phyloP scores from a whole-genome alignment of 2,888 invertebrate genomes.

The Nymphalis c-album region DNA sequence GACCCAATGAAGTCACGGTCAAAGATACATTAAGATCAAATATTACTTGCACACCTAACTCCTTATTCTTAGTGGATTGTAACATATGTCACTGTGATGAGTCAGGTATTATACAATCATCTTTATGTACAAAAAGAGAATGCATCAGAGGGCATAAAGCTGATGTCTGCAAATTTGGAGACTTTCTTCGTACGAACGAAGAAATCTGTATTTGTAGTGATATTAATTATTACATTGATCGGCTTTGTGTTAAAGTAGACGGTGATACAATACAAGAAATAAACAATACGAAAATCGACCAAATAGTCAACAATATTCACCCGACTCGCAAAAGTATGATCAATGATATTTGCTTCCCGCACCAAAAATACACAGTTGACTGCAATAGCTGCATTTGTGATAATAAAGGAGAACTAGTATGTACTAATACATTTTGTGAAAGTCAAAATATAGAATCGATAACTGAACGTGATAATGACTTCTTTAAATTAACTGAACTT shows the following conservation, averaged over 20 bases:
- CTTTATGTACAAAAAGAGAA: constrained; percentile 50
- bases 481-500: constrained; percentile 43
- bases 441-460: constrained; percentile 1
- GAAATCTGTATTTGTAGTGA: constrained; percentile 59
- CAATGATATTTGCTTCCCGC: constrained; percentile 33
- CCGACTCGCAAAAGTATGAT: constrained; percentile 35
- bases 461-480: constrained; percentile 8
- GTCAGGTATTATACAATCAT: constrained; percentile 42
- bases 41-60: constrained; percentile 47
- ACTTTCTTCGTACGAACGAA: constrained; percentile 46
- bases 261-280: constrained; percentile 44
- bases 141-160: constrained; percentile 49
- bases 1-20: constrained; percentile 30
- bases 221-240: constrained; percentile 52
- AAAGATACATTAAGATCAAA: constrained; percentile 41
- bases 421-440: constrained; percentile 44
- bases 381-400: constrained; percentile 55
- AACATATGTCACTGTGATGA: constrained; percentile 55
- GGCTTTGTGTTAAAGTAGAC: constrained; percentile 48
- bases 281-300: constrained; percentile 32
- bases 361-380: constrained; percentile 44
- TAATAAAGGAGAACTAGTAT: constrained; percentile 37
- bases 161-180: constrained; percentile 51
- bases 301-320: constrained; percentile 39
- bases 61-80: constrained; percentile 53